phyloP scores from a whole-genome alignment of 2,797 vertebrate genomes.

The Yasuhikotakia modesta region DNA sequence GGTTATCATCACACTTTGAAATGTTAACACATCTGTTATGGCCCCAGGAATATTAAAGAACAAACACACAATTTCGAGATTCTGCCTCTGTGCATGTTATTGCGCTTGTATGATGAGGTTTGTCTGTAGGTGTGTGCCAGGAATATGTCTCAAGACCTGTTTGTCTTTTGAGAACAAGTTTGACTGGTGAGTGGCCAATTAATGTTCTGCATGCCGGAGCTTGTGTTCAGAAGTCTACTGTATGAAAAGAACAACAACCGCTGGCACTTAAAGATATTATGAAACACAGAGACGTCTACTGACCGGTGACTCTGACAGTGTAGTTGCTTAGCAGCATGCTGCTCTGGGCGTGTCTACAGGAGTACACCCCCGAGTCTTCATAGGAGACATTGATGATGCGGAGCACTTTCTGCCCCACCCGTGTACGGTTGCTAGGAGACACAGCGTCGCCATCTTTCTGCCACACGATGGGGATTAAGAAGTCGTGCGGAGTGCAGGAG shows the following conservation, averaged over 20 bases:
- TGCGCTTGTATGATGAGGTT: conserved; percentile 6
- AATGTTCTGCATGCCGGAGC: conserved; percentile 23
- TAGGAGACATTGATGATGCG: conserved; percentile 91
- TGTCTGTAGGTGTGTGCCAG: conserved; percentile 25
- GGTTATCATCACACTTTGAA: too few relatives aligned
- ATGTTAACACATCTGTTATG: not conserved
- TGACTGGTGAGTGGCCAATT: conserved; percentile 29
- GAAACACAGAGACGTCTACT: conserved; percentile 45
- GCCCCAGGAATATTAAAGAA: not conserved
- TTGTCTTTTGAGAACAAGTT: conserved; percentile 30
- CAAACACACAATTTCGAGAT: not conserved
- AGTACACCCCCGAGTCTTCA: conserved; percentile 90
- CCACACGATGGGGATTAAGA: conserved; percentile 82
- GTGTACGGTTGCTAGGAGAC: conserved; percentile 80
- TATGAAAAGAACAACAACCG: not conserved
- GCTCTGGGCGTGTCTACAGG: conserved; percentile 82
- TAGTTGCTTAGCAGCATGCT: conserved; percentile 85
- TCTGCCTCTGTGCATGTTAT: conserved; percentile 7
- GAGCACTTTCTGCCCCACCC: conserved; percentile 80
- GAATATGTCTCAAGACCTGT: conserved; percentile 42
- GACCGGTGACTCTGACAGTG: conserved; percentile 89
- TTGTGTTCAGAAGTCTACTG: conserved; percentile 4
- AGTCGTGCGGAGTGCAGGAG: conserved; percentile 78
- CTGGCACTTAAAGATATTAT: not conserved
- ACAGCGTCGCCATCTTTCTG: conserved; percentile 86